Base-by-base conservation (phyloP, 2,113 vertebrate genomes). In the Otus sunia region DNA sequence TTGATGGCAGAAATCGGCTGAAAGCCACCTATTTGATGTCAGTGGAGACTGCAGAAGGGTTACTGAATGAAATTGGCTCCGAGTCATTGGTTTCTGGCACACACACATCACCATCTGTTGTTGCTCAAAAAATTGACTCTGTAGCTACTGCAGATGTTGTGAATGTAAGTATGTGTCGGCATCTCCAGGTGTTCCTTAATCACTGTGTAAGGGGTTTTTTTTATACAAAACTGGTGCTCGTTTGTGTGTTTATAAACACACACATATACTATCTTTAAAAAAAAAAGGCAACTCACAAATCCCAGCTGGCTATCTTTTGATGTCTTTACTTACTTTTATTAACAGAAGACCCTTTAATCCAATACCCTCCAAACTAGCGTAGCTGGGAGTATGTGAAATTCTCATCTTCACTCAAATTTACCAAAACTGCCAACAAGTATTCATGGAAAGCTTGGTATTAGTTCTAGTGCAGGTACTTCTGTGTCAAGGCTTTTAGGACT, bases 21-120 rank as follows among this genome's bases (percentile, higher is more conserved):
- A 99, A 99, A 97, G 98, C 98, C 23, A 97, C 98, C 11, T 98
- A 98, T 79, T 88, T 99, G 86, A 99, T 99, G 99, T 99, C 98
- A 9, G 81, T 99, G 92, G 99, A 99, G 97, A 98, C 98, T 25
- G 98, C 98, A 3, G 98, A 98, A 55, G 98, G 98, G 37, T 94
- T 99, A 53, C 97, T 99, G 90, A 98, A 99, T 86, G 98, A 98
- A 83, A 98, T 99, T 64, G 99, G 99, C 77, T 96, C 97, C 0
- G 99, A 99, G 96, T 98, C 98, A 7, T 88, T 99, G 90, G 39
- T 96, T 9, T 97, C 97, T 43, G 99, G 98, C 21, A 96, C 98
- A 1, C 99, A 99, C 77, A 59, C 92, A 30, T 96, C 99, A 5
- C 98, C 98, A 4, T 96, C 98, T 67, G 96, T 95, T 37, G 95